A percentile compares a stretch with the other conserved stretches of the same genome.
Conservation (phyloP, 2,797 vertebrate species). For the Neosalanx taihuensis region DNA sequence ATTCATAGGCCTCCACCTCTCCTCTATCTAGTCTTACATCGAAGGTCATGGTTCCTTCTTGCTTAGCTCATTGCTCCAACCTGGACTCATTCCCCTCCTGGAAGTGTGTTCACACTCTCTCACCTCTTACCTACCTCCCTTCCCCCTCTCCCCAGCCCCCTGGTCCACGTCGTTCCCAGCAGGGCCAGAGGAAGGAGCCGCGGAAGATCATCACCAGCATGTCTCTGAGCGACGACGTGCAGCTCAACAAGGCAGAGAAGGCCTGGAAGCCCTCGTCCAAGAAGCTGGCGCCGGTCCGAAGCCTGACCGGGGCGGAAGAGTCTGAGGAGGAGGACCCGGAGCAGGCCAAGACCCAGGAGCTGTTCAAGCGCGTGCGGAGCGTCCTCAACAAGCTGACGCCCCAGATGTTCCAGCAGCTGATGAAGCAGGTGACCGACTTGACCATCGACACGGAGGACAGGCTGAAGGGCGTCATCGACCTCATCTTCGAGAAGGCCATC, state of each 20-base stretch:
- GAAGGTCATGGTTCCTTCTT: background rate
- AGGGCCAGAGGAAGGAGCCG: slow-evolving; percentile 86
- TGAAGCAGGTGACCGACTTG: slow-evolving; percentile 94
- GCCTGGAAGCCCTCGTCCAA: slow-evolving; percentile 92
- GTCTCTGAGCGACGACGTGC: slow-evolving; percentile 88
- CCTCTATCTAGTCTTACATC: background rate
- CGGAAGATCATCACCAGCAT: slow-evolving; percentile 92
- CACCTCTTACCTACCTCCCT: background rate
- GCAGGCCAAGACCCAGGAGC: slow-evolving; percentile 80
- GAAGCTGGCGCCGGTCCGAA: slow-evolving; percentile 50
- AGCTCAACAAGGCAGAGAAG: slow-evolving; percentile 94
- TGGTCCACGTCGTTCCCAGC: slow-evolving; percentile 89
- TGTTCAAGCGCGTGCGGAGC: slow-evolving; percentile 90
- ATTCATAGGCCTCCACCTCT: background rate
- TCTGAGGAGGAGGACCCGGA: slow-evolving; percentile 76
- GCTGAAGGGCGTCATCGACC: slow-evolving; percentile 94
- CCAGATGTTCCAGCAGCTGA: slow-evolving; percentile 97
- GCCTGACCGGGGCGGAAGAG: slow-evolving; percentile 47
- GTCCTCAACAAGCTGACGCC: slow-evolving; percentile 96
- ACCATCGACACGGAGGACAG: slow-evolving; percentile 94
- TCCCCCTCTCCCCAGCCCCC: slow-evolving; percentile 71
- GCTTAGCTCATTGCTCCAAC: background rate
- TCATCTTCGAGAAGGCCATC: slow-evolving; percentile 98
- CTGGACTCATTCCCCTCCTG: background rate
- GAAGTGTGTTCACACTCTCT: background rate